phyloP scores from a whole-genome alignment of 2,797 vertebrate species.

The Coracias cyanogaster region DNA sequence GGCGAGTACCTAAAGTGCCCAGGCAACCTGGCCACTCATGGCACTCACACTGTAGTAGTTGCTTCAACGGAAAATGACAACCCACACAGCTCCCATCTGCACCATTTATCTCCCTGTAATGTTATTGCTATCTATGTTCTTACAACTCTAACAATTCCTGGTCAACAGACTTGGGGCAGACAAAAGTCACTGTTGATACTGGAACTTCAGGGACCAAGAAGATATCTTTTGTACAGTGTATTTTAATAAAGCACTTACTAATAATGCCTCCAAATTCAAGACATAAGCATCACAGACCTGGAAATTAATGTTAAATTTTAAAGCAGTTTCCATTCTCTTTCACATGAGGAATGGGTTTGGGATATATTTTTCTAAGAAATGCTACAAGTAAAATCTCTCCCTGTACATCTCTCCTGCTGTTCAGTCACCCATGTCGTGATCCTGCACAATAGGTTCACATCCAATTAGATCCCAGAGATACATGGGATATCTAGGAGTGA shows the following conservation, averaged over 20 bases:
- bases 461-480: neutral
- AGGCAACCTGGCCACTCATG: neutral
- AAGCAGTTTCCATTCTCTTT: neutral
- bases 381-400: neutral
- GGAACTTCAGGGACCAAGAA: neutral
- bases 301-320: neutral
- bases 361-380: neutral
- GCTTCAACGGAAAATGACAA: neutral
- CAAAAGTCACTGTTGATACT: neutral
- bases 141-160: neutral
- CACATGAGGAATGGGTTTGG: neutral
- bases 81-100: neutral
- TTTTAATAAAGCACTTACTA: neutral
- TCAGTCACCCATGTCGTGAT: neutral
- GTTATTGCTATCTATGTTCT: neutral
- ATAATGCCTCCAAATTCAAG: neutral
- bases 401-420: neutral
- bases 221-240: neutral
- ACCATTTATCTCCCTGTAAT: neutral
- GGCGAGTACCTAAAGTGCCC: neutral
- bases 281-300: neutral
- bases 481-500: neutral
- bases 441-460: fast-evolving
- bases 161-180: neutral
- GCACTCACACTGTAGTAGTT: neutral